Percentiles rank a stretch among this genome's conserved stretches.
Evolutionary conservation across 2,888 invertebrate species (phyloP).

Genomic region (Seira sanloemensis): DNA sequence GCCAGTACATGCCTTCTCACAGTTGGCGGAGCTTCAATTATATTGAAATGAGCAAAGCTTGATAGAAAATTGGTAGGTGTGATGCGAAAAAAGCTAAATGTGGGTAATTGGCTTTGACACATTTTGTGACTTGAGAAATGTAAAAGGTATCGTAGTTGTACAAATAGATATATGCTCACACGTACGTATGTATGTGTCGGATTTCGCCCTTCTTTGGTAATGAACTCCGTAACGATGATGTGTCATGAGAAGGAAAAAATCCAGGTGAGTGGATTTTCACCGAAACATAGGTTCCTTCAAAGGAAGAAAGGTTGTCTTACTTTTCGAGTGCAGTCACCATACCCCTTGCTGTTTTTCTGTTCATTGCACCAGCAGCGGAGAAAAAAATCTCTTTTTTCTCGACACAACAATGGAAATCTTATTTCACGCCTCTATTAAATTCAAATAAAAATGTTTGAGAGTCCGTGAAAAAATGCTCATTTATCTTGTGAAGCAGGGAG

Average conservation of each 20-base stretch:
- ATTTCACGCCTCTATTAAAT: conserved; percentile 40
- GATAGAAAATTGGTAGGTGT: not conserved
- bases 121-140: not conserved
- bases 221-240: conserved; percentile 9
- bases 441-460: conserved; percentile 11
- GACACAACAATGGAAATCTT: conserved; percentile 11
- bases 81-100: not conserved
- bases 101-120: not conserved
- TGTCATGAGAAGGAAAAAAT: too few species aligned
- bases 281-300: not conserved
- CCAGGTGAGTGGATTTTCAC: not conserved
- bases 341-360: not conserved
- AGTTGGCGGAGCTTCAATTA: too few species aligned
- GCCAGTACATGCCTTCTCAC: too few species aligned
- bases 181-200: too few species aligned
- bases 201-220: not conserved
- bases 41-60: not conserved
- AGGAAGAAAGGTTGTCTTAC: not conserved
- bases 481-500: conserved; percentile 3
- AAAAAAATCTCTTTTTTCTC: not conserved
- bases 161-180: too few species aligned
- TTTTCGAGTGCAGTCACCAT: not conserved
- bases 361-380: not conserved
- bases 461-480: conserved; percentile 21
- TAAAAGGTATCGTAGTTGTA: too few species aligned